Conservation (phyloP, 1,140 invertebrate species). For the Tetramorium simillimum region DNA sequence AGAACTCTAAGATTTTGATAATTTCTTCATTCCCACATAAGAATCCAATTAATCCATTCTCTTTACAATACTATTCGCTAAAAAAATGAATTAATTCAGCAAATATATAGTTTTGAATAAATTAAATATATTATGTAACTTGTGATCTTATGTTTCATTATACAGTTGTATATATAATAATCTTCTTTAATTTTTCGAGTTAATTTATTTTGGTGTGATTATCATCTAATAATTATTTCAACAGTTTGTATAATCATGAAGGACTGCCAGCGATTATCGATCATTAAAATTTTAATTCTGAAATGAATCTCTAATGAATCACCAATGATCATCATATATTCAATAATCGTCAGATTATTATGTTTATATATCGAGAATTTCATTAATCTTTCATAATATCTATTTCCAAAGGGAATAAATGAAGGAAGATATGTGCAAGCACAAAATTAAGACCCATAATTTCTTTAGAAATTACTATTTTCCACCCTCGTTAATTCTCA, state of each 20-base stretch:
- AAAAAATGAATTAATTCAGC: neutral
- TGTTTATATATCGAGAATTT: neutral
- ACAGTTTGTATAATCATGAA: neutral
- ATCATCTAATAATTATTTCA: neutral
- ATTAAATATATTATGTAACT: neutral
- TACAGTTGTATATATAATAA: neutral
- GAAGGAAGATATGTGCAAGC: neutral
- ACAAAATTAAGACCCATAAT: neutral
- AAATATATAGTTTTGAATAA: neutral
- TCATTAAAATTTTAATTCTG: neutral
- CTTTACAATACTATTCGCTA: neutral
- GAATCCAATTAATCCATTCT: neutral
- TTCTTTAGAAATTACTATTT: neutral
- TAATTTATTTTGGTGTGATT: neutral
- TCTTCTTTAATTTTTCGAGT: neutral
- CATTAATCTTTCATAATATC: neutral
- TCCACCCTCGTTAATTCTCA: neutral
- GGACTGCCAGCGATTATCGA: neutral
- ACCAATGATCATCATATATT: neutral
- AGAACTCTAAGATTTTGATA: slow-evolving; percentile 8
- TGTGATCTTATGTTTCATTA: neutral
- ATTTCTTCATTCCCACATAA: neutral
- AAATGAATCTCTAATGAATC: neutral
- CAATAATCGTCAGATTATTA: neutral
- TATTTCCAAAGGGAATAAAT: neutral